Conservation (phyloP, 2,113 vertebrate genomes). For the Stomatorhinus ivindoensis region DNA sequence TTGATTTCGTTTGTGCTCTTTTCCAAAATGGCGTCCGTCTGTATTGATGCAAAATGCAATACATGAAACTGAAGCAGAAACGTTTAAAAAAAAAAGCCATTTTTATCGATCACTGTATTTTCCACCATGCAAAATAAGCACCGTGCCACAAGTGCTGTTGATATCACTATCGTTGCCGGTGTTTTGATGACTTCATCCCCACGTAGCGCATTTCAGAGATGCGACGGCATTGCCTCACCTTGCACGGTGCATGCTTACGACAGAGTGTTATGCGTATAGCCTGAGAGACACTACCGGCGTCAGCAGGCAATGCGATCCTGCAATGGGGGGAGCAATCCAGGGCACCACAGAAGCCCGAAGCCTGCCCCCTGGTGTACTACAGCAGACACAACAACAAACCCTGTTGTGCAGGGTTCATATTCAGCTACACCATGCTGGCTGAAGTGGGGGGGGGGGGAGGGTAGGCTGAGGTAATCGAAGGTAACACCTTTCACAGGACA, state of each 20-base stretch:
- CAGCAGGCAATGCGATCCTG: background rate
- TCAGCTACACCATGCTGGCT: constrained; percentile 35
- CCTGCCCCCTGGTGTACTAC: background rate
- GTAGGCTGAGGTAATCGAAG: constrained; percentile 57
- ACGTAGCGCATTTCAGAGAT: background rate
- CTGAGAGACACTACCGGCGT: background rate
- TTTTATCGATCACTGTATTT: background rate
- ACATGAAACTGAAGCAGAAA: background rate
- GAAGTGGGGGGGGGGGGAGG: constrained; percentile 42
- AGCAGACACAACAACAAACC: constrained; percentile 21
- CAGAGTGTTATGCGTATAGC: background rate
- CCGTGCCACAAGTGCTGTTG: background rate
- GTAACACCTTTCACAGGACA: constrained; percentile 66
- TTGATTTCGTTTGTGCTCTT: background rate
- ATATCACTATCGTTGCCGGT: background rate
- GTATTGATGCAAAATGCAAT: background rate
- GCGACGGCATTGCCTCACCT: background rate
- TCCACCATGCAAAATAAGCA: background rate
- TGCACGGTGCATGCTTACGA: background rate
- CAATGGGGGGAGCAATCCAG: background rate
- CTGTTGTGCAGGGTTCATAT: constrained; percentile 47
- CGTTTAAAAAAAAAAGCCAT: background rate
- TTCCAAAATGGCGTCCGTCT: background rate
- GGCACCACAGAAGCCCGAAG: background rate
- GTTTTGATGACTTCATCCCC: background rate